Evolutionary conservation across 2,797 vertebrate genomes (phyloP).

Genomic region (Zenarchopterus dispar): DNA sequence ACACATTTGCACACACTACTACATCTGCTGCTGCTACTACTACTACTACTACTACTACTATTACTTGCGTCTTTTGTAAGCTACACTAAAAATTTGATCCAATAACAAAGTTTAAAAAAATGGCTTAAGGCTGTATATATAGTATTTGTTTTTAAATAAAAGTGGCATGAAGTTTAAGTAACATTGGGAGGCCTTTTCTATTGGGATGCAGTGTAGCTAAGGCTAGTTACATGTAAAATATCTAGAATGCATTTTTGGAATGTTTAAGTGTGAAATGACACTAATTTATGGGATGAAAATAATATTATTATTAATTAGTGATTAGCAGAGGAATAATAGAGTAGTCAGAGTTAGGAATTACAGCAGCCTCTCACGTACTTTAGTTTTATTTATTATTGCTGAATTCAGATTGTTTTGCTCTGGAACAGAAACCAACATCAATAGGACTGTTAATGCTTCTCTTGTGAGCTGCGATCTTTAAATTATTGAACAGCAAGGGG

Average conservation of each 20-base stretch:
- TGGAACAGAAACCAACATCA: conserved; percentile 13
- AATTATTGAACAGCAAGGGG: conserved; percentile 35
- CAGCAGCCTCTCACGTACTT: conserved; percentile 1
- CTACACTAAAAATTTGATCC: too few relatives aligned
- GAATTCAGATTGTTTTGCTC: conserved; percentile 19
- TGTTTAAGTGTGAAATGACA: conserved; percentile 10
- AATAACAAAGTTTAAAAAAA: too few relatives aligned
- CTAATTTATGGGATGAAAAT: not conserved
- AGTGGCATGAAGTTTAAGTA: conserved; percentile 5
- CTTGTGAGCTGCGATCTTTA: conserved; percentile 24
- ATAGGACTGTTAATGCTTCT: conserved; percentile 16
- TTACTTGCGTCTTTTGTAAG: too few relatives aligned
- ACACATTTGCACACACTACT: too few relatives aligned
- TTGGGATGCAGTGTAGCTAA: too few relatives aligned
- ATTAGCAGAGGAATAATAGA: conserved; percentile 9
- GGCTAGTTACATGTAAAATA: too few relatives aligned
- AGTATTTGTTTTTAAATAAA: conserved; percentile 15
- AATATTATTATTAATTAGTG: not conserved
- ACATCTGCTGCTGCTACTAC: too few relatives aligned
- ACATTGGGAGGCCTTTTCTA: not conserved
- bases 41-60: too few relatives aligned
- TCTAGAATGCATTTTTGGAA: too few relatives aligned
- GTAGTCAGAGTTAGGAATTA: not conserved
- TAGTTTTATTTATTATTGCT: conserved; percentile 17
- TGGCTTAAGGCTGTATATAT: not conserved